Conservation (phyloP, 2,797 vertebrate genomes). For the Phalloptychus januarius region DNA sequence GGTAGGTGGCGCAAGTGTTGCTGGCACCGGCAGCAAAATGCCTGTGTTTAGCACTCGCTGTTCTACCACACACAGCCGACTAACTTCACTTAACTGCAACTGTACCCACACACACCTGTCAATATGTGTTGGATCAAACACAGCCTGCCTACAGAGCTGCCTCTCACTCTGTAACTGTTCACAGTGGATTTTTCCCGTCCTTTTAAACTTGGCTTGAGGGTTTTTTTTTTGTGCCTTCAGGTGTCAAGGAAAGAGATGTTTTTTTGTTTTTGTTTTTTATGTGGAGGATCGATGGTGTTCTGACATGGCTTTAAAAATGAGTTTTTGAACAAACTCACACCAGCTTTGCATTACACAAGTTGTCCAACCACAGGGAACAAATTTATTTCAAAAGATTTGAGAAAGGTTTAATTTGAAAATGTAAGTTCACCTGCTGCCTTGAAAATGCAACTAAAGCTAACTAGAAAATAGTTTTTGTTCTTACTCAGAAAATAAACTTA, state of each 20-base stretch:
- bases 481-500: too few species aligned
- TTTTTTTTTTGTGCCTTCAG: neutral
- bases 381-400: neutral
- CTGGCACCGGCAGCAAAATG: conserved; percentile 49
- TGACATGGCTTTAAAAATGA: neutral
- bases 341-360: neutral
- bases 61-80: conserved; percentile 43
- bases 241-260: neutral
- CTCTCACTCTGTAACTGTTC: conserved; percentile 11
- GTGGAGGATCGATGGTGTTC: neutral
- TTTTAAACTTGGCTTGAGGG: neutral
- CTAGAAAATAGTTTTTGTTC: too few species aligned
- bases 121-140: conserved; percentile 54
- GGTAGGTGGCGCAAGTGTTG: conserved; percentile 53
- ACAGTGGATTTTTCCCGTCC: conserved; percentile 14
- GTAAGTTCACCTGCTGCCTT: too few species aligned
- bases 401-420: too few species aligned
- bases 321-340: neutral
- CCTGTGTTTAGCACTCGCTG: conserved; percentile 43
- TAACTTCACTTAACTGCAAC: conserved; percentile 37
- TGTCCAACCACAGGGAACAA: neutral
- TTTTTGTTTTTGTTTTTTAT: neutral
- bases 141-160: conserved; percentile 28
- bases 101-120: conserved; percentile 55
- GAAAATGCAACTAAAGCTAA: too few species aligned